Evolutionary conservation across 2,797 vertebrate species (phyloP).

Genomic region (Gymnopithys bicolor): DNA sequence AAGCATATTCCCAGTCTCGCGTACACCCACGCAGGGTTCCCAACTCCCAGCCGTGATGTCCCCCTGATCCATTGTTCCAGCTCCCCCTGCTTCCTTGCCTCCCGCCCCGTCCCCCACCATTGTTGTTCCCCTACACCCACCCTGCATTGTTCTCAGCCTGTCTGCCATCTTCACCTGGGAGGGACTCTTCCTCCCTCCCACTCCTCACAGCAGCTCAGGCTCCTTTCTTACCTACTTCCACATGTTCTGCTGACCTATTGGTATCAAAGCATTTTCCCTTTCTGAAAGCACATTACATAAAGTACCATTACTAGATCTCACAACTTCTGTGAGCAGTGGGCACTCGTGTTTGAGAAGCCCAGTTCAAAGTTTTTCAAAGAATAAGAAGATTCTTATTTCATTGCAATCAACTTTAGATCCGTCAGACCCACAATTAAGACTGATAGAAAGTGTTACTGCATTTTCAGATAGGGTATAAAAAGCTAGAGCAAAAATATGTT

Average conservation of each 20-base stretch:
- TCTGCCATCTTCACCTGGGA: conserved; percentile 26
- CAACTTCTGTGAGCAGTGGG: neutral
- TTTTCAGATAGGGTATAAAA: neutral
- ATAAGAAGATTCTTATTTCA: neutral
- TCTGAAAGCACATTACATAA: neutral
- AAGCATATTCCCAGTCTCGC: conserved; percentile 63
- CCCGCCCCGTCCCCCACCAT: neutral
- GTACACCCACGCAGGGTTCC: conserved; percentile 64
- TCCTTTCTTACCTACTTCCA: conserved; percentile 12
- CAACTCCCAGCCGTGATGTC: conserved; percentile 54
- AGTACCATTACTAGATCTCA: neutral
- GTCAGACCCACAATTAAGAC: neutral
- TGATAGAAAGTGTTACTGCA: neutral
- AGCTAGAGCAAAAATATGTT: neutral
- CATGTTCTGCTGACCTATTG: neutral
- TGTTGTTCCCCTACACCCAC: conserved; percentile 61
- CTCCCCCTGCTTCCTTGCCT: conserved; percentile 20
- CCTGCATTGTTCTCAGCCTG: conserved; percentile 61
- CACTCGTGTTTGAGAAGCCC: neutral
- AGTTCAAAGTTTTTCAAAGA: neutral
- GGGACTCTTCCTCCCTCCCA: conserved; percentile 37
- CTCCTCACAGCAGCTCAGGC: neutral
- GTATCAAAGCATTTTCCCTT: neutral
- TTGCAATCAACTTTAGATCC: neutral
- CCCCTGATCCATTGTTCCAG: conserved; percentile 60